Evolutionary conservation across 2,113 vertebrate species (phyloP), one percentile per base, ranked within the genome.

Genomic region (Gobius niger): DNA sequence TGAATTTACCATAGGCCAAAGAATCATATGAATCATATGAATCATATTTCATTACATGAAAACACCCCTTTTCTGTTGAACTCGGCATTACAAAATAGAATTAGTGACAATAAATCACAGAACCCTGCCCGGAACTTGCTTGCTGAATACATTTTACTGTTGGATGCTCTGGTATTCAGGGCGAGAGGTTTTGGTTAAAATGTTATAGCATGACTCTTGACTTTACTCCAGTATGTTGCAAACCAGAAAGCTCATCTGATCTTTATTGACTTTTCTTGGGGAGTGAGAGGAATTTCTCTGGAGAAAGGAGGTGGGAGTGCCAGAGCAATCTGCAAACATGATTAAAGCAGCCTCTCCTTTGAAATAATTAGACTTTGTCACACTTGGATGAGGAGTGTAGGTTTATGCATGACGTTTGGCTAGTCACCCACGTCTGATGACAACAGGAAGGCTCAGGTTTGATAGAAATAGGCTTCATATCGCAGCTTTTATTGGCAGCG

Each of bases 211-310:
- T 41, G 4, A 16, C 15, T 44, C 7, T 42, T 40, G 15, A 60
- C 40, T 14, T 1, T 41, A 34, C 12, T 6, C 1, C 13, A 56
- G 54, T 46, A 14, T 50, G 47, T 50, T 14, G 13, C 44, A 15
- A n/a, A 54, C n/a, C 6, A 16, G 40, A 44, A 14, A 12, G 47
- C 8, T 80, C 19, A 6, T 40, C 6, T 34, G 52, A 80, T 53
- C 12, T 44, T 10, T 69, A 67, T 63, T 78, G 63, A 74, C 57
- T 65, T 60, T 78, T 63, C 66, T 47, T 6, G 62, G 64, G 73
- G 84, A 73, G 61, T 34, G 18, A 70, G 47, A 73, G 82, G 80
- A 89, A 85, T 83, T 82, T 80, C 47, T 66, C 54, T 67, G 65
- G 47, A 13, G 44, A 14, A 15, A 34, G 40, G 40, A 0, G 0